These are phyloP conservation scores for Thalpophila matura DNA, from an alignment of 2,888 invertebrate genomes.

Conservation along the genomic window DNA sequence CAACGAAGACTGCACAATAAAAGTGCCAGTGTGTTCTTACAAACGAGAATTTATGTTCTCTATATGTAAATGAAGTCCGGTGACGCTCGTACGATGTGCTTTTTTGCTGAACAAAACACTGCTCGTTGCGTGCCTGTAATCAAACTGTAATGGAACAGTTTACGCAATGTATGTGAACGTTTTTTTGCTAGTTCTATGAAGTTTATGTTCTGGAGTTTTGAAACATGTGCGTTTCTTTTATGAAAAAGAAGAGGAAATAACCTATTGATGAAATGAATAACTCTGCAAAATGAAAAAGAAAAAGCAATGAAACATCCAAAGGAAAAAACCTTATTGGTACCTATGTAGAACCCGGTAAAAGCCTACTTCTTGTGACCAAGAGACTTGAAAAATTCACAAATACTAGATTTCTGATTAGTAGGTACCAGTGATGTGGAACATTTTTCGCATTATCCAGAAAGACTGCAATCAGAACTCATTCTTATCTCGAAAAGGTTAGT, in stretches of 20 bases:
- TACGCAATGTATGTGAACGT: slow-evolving; percentile 69
- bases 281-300: background rate
- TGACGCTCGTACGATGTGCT: slow-evolving; percentile 74
- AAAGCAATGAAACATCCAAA: background rate
- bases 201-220: slow-evolving; percentile 49
- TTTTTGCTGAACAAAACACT: slow-evolving; percentile 73
- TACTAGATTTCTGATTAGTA: background rate
- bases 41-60: slow-evolving; percentile 90
- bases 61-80: slow-evolving; percentile 87
- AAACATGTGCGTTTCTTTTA: slow-evolving; percentile 39
- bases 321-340: background rate
- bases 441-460: background rate
- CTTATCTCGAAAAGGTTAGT: no score
- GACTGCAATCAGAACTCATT: no score
- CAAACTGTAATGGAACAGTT: slow-evolving; percentile 69
- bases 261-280: slow-evolving; percentile 21
- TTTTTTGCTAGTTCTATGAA: slow-evolving; percentile 52
- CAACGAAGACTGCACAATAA: slow-evolving; percentile 87
- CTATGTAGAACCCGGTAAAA: background rate
- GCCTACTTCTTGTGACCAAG: background rate
- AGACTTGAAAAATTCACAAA: background rate
- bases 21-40: slow-evolving; percentile 89
- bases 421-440: no score
- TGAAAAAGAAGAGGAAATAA: slow-evolving; percentile 17
- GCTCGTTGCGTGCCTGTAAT: slow-evolving; percentile 68